These are phyloP conservation scores for Vanessa tameamea DNA, from an alignment of 1,140 invertebrate genomes.

Conservation along the genomic window DNA sequence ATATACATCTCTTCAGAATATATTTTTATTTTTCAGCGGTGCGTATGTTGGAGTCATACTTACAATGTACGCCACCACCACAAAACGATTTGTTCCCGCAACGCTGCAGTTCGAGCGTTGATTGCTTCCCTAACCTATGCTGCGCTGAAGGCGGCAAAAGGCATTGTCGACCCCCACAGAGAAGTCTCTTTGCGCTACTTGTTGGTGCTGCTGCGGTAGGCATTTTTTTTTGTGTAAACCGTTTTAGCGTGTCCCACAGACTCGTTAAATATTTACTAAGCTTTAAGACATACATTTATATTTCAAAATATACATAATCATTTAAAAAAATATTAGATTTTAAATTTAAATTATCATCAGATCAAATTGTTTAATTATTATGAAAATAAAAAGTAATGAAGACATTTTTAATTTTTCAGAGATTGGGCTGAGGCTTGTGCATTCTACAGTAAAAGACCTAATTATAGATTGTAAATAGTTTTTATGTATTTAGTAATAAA, in stretches of 20 bases:
- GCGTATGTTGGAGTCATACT: constrained; percentile 82
- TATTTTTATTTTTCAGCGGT: constrained; percentile 75
- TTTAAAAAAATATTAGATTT: too few relatives aligned
- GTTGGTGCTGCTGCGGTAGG: constrained; percentile 81
- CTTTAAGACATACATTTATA: too few relatives aligned
- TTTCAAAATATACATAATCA: too few relatives aligned
- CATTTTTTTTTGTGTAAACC: neutral
- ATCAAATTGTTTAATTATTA: neutral
- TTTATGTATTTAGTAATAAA: constrained; percentile 11
- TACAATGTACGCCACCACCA: constrained; percentile 87
- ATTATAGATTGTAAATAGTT: constrained; percentile 18
- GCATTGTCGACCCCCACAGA: constrained; percentile 85
- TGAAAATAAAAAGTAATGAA: neutral
- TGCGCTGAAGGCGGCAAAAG: constrained; percentile 86
- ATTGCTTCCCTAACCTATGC: constrained; percentile 88
- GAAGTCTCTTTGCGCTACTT: constrained; percentile 83
- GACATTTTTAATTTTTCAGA: constrained; percentile 56
- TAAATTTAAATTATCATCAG: too few relatives aligned
- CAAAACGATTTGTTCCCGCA: constrained; percentile 85
- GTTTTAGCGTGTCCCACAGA: neutral
- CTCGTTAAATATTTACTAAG: too few relatives aligned
- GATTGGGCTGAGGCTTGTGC: constrained; percentile 51
- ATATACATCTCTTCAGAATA: neutral
- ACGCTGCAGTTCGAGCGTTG: constrained; percentile 83
- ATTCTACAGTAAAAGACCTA: neutral